Conservation (phyloP, 2,888 invertebrate species). For the Hirtodrosophila alboralis region DNA sequence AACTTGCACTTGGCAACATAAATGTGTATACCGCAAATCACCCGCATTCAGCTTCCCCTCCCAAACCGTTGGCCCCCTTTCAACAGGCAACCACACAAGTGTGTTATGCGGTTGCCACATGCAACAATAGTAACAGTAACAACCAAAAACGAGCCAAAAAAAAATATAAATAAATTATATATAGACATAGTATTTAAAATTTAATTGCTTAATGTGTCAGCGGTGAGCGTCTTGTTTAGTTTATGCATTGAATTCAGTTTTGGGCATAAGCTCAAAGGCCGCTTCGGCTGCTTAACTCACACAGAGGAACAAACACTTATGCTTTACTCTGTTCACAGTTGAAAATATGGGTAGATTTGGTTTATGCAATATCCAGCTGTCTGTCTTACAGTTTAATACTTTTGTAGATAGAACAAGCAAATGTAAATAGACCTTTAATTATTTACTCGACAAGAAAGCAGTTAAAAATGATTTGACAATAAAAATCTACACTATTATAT, state of each 20-base stretch:
- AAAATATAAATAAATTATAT: too few relatives aligned
- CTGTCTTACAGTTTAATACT: too few relatives aligned
- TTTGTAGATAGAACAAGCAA: too few relatives aligned
- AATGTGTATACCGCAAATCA: conserved; percentile 34
- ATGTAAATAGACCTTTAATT: too few relatives aligned
- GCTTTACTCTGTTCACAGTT: too few relatives aligned
- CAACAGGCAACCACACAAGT: conserved; percentile 12
- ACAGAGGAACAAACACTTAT: conserved; percentile 49
- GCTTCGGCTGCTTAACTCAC: conserved; percentile 34
- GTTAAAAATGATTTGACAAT: too few relatives aligned
- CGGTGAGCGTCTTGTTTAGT: conserved; percentile 12
- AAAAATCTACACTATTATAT: too few relatives aligned
- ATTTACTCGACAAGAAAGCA: too few relatives aligned
- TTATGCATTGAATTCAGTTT: conserved; percentile 32
- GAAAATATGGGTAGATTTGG: too few relatives aligned
- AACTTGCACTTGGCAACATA: conserved; percentile 44
- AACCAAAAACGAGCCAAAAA: conserved; percentile 19
- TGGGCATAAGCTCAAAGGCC: conserved; percentile 4
- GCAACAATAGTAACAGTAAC: conserved; percentile 5
- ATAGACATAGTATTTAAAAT: conserved; percentile 27
- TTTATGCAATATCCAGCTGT: too few relatives aligned
- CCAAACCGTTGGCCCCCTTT: conserved; percentile 11
- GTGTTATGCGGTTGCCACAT: conserved; percentile 41
- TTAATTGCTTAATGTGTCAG: conserved; percentile 58
- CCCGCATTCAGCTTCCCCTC: too few relatives aligned